Base-by-base conservation (phyloP, 2,113 vertebrate genomes). In the Puntigrus tetrazona region DNA sequence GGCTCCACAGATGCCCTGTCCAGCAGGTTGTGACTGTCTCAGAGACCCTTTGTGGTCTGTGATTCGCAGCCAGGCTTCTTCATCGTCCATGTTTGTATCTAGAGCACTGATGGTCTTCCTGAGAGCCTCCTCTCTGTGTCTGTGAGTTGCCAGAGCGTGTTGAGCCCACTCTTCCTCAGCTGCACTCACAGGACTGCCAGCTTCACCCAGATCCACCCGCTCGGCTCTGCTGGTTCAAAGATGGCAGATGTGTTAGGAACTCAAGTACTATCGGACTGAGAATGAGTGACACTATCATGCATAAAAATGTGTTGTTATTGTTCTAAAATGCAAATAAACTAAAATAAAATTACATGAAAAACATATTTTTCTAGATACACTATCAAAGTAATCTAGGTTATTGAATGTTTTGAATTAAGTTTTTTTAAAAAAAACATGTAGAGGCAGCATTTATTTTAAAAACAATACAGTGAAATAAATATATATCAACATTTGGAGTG, bases 91-190 rank as follows among this genome's bases (percentile, higher is more conserved):
- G 7, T 94, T 91, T 11, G 89, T 89, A 41, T 82, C 87, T n/a
- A 96, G 92, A 29, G 90, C 85, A 7, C 78, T 76, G 1, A 92
- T 94, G 0, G 89, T 92, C 3, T 20, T 77, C 0, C 89, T 90
- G 50, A 96, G 86, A 7, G 92, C 90, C 85, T 91, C 92, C 31
- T 94, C 86, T 82, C 45, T 89, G 4, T 92, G 91, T 83, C 20
- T 84, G 45, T 87, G 81, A 45, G 78, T 31, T 5, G 41, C n/a
- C 29, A 5, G 38, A 25, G 13, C 13, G 63, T 69, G 55, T 47
- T 38, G 16, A 34, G 47, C 57, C 18, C 59, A 25, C 27, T 14
- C 78, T 29, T 27, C 41, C 81, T 70, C 63, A 22, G 25, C 47
- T 8, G 27, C 31, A 41, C 3, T 10, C n/a, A 52, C 52, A 25